phyloP scores from a whole-genome alignment of 2,888 invertebrate genomes.

The Epinotia brunnichana region DNA sequence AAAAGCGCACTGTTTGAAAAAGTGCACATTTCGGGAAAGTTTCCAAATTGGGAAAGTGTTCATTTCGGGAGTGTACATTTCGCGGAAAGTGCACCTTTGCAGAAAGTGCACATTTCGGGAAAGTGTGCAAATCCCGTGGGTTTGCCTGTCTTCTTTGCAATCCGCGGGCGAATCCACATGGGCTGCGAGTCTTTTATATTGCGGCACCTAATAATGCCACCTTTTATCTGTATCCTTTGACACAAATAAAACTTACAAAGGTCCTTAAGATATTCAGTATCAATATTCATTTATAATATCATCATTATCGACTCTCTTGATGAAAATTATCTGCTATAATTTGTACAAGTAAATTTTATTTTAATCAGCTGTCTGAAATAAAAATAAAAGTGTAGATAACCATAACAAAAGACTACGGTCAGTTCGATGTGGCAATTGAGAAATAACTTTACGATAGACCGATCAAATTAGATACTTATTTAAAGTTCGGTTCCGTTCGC shows the following conservation, averaged over 20 bases:
- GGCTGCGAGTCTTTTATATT: background rate
- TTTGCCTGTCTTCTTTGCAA: too few relatives aligned
- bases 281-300: constrained; percentile 1
- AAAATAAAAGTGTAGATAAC: constrained; percentile 24
- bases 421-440: constrained; percentile 22
- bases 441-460: constrained; percentile 36
- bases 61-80: too few relatives aligned
- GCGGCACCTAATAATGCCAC: background rate
- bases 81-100: too few relatives aligned
- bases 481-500: background rate
- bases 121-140: too few relatives aligned
- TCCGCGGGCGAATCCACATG: too few relatives aligned
- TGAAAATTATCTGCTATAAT: constrained; percentile 28
- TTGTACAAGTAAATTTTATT: constrained; percentile 29
- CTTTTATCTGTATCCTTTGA: background rate
- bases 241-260: background rate
- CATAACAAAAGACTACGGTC: constrained; percentile 13
- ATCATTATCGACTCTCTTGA: background rate
- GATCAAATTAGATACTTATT: constrained; percentile 29
- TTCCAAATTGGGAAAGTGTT: too few relatives aligned
- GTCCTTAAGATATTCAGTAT: constrained; percentile 17
- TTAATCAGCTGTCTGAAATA: constrained; percentile 16
- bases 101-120: too few relatives aligned
- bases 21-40: too few relatives aligned
- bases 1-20: too few relatives aligned